phyloP scores from a whole-genome alignment of 37 sponge, comb jelly and placozoan genomes.

The Cladorhizidae sp. region DNA sequence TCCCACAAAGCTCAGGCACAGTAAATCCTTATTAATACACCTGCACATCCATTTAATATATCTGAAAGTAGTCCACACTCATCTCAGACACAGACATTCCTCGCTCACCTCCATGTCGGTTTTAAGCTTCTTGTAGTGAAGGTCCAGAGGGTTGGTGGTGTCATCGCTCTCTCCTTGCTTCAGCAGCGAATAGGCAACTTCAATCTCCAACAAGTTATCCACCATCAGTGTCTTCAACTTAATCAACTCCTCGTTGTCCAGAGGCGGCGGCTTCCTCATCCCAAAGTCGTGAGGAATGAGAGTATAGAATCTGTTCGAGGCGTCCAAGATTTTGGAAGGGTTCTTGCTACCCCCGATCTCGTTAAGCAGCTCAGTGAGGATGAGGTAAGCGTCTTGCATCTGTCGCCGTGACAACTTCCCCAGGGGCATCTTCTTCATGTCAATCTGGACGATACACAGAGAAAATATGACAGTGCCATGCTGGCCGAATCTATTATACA shows the following conservation, averaged over 20 bases:
- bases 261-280: slow-evolving; percentile 82
- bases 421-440: slow-evolving; percentile 99
- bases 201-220: slow-evolving; percentile 95
- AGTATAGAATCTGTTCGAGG: slow-evolving; percentile 95
- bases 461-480: too few relatives aligned
- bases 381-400: slow-evolving; percentile 86
- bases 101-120: slow-evolving; percentile 80
- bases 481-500: too few relatives aligned
- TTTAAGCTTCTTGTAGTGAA: slow-evolving; percentile 89
- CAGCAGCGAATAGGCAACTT: slow-evolving; percentile 91
- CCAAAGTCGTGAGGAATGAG: slow-evolving; percentile 99
- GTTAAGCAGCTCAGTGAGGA: slow-evolving; percentile 76
- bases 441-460: too few relatives aligned
- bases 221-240: slow-evolving; percentile 90
- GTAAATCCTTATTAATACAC: too few relatives aligned
- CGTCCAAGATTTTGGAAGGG: slow-evolving; percentile 77
- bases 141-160: slow-evolving; percentile 82
- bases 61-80: too few relatives aligned
- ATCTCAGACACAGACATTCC: not conserved
- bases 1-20: too few relatives aligned
- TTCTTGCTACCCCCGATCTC: slow-evolving; percentile 62
- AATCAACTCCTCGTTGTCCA: slow-evolving; percentile 84
- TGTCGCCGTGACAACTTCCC: slow-evolving; percentile 94
- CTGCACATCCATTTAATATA: too few relatives aligned
- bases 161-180: slow-evolving; percentile 54